phyloP scores from a whole-genome alignment of 2,797 vertebrate species.

The Gambelia wislizenii region DNA sequence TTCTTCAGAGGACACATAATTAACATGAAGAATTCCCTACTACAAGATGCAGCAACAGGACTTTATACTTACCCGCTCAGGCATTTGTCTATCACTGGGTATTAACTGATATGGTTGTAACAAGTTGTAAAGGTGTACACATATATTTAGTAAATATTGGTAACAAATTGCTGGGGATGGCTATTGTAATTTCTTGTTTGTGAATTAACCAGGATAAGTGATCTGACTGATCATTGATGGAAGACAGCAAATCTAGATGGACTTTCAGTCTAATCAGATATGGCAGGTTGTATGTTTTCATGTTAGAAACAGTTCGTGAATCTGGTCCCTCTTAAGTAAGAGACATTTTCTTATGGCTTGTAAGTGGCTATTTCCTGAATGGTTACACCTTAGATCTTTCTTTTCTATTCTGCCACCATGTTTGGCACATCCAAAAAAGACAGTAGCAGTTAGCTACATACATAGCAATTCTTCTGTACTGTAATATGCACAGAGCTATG shows the following conservation, averaged over 20 bases:
- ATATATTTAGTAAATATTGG: too few species aligned
- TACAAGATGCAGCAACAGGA: background rate
- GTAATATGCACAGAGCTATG: background rate
- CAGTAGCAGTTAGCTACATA: background rate
- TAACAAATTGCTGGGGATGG: background rate
- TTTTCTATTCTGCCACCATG: background rate
- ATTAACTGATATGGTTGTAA: too few species aligned
- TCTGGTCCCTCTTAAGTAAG: background rate
- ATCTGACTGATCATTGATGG: background rate
- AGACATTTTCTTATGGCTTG: background rate
- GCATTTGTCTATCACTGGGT: background rate
- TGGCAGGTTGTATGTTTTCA: background rate
- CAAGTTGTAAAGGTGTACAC: too few species aligned
- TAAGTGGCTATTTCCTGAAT: background rate
- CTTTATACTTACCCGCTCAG: background rate
- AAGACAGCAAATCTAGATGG: too few species aligned
- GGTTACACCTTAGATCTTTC: background rate
- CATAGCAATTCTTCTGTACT: background rate
- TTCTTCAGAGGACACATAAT: background rate
- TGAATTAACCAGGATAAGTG: background rate
- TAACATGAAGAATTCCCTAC: background rate
- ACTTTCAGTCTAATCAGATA: background rate
- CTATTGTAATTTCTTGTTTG: background rate
- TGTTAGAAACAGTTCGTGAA: background rate
- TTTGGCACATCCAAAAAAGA: background rate